Percentiles rank a stretch among this genome's conserved stretches.
Evolutionary conservation across 2,888 invertebrate species (phyloP).

Genomic region (Microctonus aethiopoides): DNA sequence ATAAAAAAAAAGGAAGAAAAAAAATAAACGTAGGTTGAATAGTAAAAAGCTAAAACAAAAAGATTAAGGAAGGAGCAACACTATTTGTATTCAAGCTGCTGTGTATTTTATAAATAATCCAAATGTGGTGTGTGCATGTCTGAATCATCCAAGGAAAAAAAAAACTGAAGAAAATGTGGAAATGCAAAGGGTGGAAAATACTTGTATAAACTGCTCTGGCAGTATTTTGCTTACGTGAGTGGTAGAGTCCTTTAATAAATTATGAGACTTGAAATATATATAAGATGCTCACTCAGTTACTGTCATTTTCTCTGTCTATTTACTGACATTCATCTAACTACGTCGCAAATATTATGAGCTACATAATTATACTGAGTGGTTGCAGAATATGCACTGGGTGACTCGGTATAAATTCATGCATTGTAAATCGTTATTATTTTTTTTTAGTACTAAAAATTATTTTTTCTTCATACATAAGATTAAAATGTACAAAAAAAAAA

Average conservation of each 20-base stretch:
- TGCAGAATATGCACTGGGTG: background rate
- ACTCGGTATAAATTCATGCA: background rate
- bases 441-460: background rate
- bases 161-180: conserved; percentile 10
- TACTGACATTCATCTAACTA: background rate
- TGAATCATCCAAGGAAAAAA: background rate
- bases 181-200: conserved; percentile 23
- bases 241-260: conserved; percentile 41
- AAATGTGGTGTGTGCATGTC: conserved; percentile 16
- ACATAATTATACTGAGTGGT: conserved; percentile 37
- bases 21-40: no score
- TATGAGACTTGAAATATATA: conserved; percentile 38
- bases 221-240: conserved; percentile 13
- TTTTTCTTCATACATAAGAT: background rate
- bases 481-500: background rate
- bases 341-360: background rate
- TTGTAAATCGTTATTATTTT: background rate
- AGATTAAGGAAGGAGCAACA: background rate
- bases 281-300: background rate
- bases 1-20: background rate
- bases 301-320: background rate
- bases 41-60: conserved; percentile 18
- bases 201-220: conserved; percentile 32
- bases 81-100: conserved; percentile 1
- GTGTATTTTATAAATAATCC: conserved; percentile 42